A percentile compares a stretch with the other conserved stretches of the same genome.
phyloP scores from a whole-genome alignment of 2,797 vertebrate species.

The Tokudaia muenninki region DNA sequence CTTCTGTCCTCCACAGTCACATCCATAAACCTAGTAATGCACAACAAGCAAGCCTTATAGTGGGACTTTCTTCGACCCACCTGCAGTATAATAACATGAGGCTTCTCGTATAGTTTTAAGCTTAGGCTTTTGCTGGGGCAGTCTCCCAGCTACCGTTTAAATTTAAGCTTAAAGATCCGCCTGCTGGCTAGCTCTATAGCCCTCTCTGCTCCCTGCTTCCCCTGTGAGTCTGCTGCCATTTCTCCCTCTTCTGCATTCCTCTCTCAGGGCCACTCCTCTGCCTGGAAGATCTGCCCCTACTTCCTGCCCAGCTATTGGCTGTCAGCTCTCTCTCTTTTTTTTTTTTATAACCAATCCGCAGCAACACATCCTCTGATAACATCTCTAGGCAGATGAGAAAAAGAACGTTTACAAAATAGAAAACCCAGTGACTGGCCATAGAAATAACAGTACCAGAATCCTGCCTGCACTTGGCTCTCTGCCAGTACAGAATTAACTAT shows the following conservation, averaged over 20 bases:
- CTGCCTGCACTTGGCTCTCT: not conserved
- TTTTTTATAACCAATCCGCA: not conserved
- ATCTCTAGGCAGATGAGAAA: not conserved
- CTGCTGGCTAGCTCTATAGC: not conserved
- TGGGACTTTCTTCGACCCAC: too few relatives aligned
- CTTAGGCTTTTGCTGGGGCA: not conserved
- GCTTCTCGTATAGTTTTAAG: not conserved
- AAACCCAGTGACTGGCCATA: not conserved
- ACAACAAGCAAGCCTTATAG: not conserved
- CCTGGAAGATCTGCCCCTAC: not conserved
- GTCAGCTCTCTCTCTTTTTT: not conserved
- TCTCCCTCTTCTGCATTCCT: not conserved
- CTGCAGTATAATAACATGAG: not conserved
- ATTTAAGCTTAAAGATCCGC: not conserved
- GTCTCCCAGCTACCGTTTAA: not conserved
- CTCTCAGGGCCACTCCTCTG: not conserved
- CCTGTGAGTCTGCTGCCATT: not conserved
- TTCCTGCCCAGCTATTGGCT: not conserved
- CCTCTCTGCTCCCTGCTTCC: not conserved
- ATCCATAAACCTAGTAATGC: not conserved
- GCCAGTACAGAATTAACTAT: not conserved
- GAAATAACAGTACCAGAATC: not conserved
- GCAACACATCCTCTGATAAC: not conserved
- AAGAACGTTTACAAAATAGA: not conserved
- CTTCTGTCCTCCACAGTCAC: not conserved